A percentile compares a stretch with the other conserved stretches of the same genome.
Conservation (phyloP, 2,888 invertebrate genomes). For the Crocallis elinguaria region DNA sequence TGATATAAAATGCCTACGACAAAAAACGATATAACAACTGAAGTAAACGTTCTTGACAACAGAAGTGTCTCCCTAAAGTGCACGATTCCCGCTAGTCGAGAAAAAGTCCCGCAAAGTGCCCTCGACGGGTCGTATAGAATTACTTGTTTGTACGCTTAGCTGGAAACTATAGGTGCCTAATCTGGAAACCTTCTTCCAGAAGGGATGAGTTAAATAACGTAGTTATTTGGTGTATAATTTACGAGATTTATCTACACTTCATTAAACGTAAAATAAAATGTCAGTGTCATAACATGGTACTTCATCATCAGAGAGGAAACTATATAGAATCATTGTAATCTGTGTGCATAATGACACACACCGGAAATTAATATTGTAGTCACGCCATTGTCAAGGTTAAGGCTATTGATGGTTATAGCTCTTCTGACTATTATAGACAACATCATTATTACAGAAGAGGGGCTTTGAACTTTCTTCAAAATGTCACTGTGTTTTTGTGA, state of each 20-base stretch:
- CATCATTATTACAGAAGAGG: too few relatives aligned
- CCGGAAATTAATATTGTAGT: slow-evolving; percentile 6
- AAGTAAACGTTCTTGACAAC: neutral
- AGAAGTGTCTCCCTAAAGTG: neutral
- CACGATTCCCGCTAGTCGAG: neutral
- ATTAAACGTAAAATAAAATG: too few relatives aligned
- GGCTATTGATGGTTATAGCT: neutral
- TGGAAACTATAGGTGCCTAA: neutral
- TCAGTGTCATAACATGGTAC: neutral
- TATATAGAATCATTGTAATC: neutral
- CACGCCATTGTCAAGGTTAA: slow-evolving; percentile 7
- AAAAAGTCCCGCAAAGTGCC: slow-evolving; percentile 9
- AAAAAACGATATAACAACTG: too few relatives aligned
- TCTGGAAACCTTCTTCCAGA: neutral
- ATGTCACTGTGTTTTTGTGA: too few relatives aligned
- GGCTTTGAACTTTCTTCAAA: too few relatives aligned
- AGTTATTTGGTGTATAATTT: too few relatives aligned
- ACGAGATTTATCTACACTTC: too few relatives aligned
- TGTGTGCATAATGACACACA: slow-evolving; percentile 11
- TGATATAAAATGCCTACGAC: too few relatives aligned
- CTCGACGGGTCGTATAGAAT: slow-evolving; percentile 6
- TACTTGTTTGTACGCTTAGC: slow-evolving; percentile 5
- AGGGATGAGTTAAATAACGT: neutral
- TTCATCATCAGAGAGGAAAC: neutral
- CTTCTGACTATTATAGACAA: neutral